Base-by-base conservation (phyloP, 1,140 invertebrate species). In the Cydia amplana region DNA sequence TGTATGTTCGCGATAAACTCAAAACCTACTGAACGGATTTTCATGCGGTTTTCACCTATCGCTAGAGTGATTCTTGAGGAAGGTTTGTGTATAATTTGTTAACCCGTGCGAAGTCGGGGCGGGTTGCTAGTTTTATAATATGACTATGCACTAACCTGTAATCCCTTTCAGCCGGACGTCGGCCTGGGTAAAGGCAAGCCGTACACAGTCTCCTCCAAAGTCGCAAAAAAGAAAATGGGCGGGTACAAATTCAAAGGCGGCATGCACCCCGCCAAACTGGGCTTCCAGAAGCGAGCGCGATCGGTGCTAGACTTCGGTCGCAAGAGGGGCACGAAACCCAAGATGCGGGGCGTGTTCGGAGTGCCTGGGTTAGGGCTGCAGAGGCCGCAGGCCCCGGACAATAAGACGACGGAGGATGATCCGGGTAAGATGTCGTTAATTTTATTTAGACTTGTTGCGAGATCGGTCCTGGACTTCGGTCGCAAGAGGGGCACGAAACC, bases 331-430 rank as follows among this genome's bases (percentile, higher is more conserved):
- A 95, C 96, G 0, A 98, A 98, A 88, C 94, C 96, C 6, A 98
- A 97, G 93, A 97, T 97, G 95, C 91, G 96, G 78, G 96, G 96
- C 6, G 95, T 97, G n/a, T 97, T 97, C 91, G 96, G 96, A 32
- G 95, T 96, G 2, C 96, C 96, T 2, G 96, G 96, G 32, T 92
- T 97, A 28, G 96, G 96, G 9, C 90, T 97, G 46, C 96, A 97
- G 80, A 89, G 94, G 46, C 94, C 94, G 6, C 93, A 93, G 75
- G 91, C 93, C 1, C 93, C 93, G 10, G 93, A 94, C 67, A 93
- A 89, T 78, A 94, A 93, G 79, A 90, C 88, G 43, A 75, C 87
- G 28, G 94, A 95, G 73, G 94, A 95, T 75, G 95, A 95, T 82
- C 94, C n/a, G n/a, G n/a, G n/a, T n/a, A n/a, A n/a, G n/a, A n/a